phyloP scores from a whole-genome alignment of 2,113 vertebrate species.

The Hyperopisus bebe region DNA sequence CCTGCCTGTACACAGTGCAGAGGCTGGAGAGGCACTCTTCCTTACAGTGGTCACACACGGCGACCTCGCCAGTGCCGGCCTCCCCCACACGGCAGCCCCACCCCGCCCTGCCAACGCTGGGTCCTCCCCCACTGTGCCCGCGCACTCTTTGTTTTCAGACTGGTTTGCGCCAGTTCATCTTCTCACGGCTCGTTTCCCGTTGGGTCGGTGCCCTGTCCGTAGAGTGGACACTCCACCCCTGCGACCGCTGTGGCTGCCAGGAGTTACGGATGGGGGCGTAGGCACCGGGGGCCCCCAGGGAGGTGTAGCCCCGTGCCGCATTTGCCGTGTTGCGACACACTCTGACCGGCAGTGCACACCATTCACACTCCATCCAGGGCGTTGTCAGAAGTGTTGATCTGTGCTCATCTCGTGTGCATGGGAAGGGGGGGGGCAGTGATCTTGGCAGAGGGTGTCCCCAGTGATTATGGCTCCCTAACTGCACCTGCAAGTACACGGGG shows the following conservation, averaged over 20 bases:
- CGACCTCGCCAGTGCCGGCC: background rate
- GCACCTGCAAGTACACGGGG: background rate
- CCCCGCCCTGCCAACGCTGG: background rate
- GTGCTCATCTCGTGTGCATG: background rate
- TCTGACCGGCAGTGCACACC: background rate
- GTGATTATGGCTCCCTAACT: background rate
- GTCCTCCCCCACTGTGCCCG: background rate
- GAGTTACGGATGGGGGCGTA: background rate
- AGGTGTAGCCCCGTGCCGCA: background rate
- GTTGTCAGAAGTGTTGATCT: background rate
- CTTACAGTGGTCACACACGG: conserved; percentile 17
- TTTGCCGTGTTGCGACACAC: background rate
- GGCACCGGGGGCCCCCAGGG: background rate
- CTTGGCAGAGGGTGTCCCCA: background rate
- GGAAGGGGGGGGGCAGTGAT: background rate
- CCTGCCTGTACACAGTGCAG: conserved; percentile 58
- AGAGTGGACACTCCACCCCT: background rate
- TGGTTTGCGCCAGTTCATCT: background rate
- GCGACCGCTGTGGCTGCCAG: background rate
- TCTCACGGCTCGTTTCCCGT: background rate
- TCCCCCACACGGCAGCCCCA: background rate
- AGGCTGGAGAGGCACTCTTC: conserved; percentile 51
- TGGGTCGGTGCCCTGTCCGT: background rate
- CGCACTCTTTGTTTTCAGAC: background rate
- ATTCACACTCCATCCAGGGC: background rate